Evolutionary conservation across 2,797 vertebrate species (phyloP), one percentile per base, ranked within the genome.

Genomic region (Otus scops): DNA sequence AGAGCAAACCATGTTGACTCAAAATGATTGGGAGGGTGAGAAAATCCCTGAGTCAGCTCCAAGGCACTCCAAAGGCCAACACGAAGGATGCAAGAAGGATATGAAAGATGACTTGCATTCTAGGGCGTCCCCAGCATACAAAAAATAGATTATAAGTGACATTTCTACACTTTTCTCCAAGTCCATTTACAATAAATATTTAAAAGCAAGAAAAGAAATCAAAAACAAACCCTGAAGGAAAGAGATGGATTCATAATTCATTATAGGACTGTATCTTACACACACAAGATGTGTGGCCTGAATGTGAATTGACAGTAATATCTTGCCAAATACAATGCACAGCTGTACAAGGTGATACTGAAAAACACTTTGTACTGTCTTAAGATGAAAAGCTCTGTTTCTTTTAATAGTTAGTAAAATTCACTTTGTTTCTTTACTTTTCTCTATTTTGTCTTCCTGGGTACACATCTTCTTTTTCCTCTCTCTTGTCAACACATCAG

Each of bases 181-280:
- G 79, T 59, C 85, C 50, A 48, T 82, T 93, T 77, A 75, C 36
- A 88, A 93, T 97, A 95, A 85, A 94, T 96, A 93, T 90, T 95
- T 97, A 68, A 89, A 94, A 93, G 26, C 17, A 81, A 87, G 22
- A 41, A 81, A 87, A 60, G 81, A 83, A 39, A 36, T 38, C 32
- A 68, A 91, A 85, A 90, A 81, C 16, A 85, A 96, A 80, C 51
- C 64, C 54, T 85, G 51, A 91, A 56, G 47, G 43, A 85, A 74
- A 78, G 28, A 78, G 4, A 63, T 38, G 39, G 54, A 90, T 95
- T 95, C 32, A 92, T 97, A 95, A 95, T 97, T 96, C 82, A 95
- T 94, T 43, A 83, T 18, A 84, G 14, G 27, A 65, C 65, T 91
- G 5, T 77, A 71, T 75, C 48, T 69, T 92, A 27, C 56, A 89